phyloP scores from a whole-genome alignment of 2,113 vertebrate genomes.

The Sturnus vulgaris region DNA sequence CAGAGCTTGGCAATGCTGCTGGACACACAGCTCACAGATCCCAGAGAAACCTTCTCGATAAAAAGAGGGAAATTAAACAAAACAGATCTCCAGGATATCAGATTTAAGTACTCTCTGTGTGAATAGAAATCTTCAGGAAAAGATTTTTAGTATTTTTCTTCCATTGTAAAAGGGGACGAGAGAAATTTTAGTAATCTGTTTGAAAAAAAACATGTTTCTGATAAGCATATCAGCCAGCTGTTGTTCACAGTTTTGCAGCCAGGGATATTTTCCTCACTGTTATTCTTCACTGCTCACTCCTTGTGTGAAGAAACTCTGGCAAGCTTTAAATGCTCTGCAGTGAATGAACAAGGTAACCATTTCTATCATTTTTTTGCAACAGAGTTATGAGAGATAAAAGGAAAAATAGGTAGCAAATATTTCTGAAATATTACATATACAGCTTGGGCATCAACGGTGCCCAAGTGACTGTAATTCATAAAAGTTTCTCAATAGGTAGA shows the following conservation, averaged over 20 bases:
- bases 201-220: background rate
- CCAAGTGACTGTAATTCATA: background rate
- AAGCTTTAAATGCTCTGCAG: background rate
- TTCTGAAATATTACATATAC: background rate
- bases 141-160: background rate
- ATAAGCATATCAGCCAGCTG: background rate
- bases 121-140: background rate
- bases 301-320: background rate
- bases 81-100: background rate
- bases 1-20: background rate
- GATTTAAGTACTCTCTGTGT: background rate
- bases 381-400: background rate
- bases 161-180: background rate
- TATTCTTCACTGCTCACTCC: background rate
- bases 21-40: background rate
- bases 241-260: background rate
- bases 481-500: background rate
- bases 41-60: background rate
- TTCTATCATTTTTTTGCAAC: background rate
- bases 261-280: background rate
- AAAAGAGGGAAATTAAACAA: background rate
- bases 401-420: background rate
- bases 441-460: background rate
- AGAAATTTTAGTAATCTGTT: background rate
- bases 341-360: background rate